Evolutionary conservation across 1,140 invertebrate genomes (phyloP), one percentile per base, ranked within the genome.

Genomic region (Elysia chlorotica): DNA sequence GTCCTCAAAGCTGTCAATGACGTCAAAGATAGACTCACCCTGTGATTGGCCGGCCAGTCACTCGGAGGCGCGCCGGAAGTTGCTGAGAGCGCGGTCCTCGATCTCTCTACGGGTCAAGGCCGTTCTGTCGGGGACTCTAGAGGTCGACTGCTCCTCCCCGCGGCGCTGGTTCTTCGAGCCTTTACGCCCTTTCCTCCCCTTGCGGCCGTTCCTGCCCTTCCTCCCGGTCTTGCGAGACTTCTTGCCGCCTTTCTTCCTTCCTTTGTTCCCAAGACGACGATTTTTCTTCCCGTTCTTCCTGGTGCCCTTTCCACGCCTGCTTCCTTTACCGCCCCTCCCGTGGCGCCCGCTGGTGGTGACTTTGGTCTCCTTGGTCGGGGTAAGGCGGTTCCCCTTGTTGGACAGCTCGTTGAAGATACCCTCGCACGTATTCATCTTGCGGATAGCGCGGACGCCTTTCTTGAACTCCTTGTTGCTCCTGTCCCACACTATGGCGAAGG

Each of bases 401-500:
- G 30, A 63, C 38, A 73, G 25, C 38, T 73, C 63, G 2, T 35
- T 19, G 33, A 76, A 35, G 10, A 75, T 73, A 1, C 72, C 70
- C 53, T 75, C 59, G 63, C 78, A 79, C 3, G 73, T 70, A 48
- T 77, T 65, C 28, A 37, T 53, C 63, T 79, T 80, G n/a, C 74
- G 68, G 61, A 79, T 78, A 21, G 73, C 71, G 53, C 66, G 66
- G 35, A 79, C 33, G 2, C 74, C 79, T 62, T 71, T 77, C 33
- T 76, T 74, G 72, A 80, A 79, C 5, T 77, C 78, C 35, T 71
- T 77, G 63, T 79, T 65, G 48, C 75, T 75, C 30, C 73, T 74
- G 25, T 73, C 48, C 76, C 78, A 81, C 4, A 67, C 63, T 31
- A 74, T 69, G 10, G 78, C 73, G 69, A 76, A 83, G 5, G 35